Base-by-base conservation (phyloP, 2,113 vertebrate genomes). In the Serranochromis macrocephalus region DNA sequence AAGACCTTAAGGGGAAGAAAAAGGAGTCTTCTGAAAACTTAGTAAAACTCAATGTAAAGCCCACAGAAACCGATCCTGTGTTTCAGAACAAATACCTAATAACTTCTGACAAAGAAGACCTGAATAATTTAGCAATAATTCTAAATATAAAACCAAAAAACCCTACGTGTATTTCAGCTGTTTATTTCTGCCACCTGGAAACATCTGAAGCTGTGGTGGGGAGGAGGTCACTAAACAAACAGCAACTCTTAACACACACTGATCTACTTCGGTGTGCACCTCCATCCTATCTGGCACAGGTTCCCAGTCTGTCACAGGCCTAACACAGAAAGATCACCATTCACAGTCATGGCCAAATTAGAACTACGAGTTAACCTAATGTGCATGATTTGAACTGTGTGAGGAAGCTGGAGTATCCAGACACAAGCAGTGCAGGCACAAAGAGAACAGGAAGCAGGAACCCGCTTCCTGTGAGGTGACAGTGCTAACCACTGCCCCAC, bases 121-220 rank as follows among this genome's bases (percentile, higher is more conserved):
- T 36, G 61, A 66, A 36, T 36, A 36, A 66, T 66, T 66, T 36
- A 36, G 3, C 17, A 66, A 36, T 36, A n/a, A 66, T 36, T 38
- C 17, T 3, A 36, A 0, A 66, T 36, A 36, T 36, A 3, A 66
- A 36, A 33, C 2, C 29, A 61, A 33, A 61, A 61, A 31, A 63
- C 4, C 0, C 0, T 36, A 7, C 3, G 0, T 66, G 33, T 38
- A 1, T 66, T 66, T 66, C 3, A 66, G 17, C 31, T 38, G 6
- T 66, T 66, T 66, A 38, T 38, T 66, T 38, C 61, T 66, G 33
- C 33, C 3, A 66, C 1, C 61, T 38, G 33, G 61, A 21, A 36
- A 5, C 33, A n/a, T 12, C 4, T 38, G 61, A 66, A 21, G 61
- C 33, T 66, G 61, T 66, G 61, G 17, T 12, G 58, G 9, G 5